Conservation (phyloP, 2,797 vertebrate genomes). For the Urophycis tenuis region DNA sequence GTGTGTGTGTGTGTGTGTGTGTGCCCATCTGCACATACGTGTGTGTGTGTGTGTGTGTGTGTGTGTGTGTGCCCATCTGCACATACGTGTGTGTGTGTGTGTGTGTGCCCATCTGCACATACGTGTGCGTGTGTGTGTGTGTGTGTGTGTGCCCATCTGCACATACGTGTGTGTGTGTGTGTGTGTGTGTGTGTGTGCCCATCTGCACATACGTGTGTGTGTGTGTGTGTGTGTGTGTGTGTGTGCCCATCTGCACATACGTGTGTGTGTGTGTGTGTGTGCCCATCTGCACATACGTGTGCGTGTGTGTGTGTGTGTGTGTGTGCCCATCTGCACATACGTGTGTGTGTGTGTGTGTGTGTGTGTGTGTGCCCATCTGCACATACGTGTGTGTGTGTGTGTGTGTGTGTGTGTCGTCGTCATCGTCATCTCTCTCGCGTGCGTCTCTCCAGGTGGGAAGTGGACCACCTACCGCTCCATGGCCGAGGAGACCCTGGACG, state of each 20-base stretch:
- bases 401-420: background rate
- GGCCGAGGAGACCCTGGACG: slow-evolving; percentile 86
- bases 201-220: too few species aligned
- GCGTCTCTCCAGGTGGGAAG: slow-evolving; percentile 79
- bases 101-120: too few species aligned
- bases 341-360: background rate
- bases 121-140: slow-evolving; percentile 1
- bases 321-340: too few species aligned
- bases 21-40: background rate
- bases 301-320: background rate
- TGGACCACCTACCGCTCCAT: slow-evolving; percentile 95
- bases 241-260: too few species aligned
- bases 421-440: background rate
- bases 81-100: background rate
- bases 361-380: background rate
- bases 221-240: background rate
- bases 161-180: background rate
- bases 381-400: background rate
- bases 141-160: slow-evolving; percentile 1
- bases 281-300: too few species aligned
- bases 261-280: slow-evolving; percentile 3
- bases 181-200: slow-evolving; percentile 1
- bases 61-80: slow-evolving; percentile 1
- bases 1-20: slow-evolving; percentile 1
- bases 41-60: slow-evolving; percentile 3